phyloP scores from a whole-genome alignment of 2,113 vertebrate genomes.

The Eublepharis macularius region DNA sequence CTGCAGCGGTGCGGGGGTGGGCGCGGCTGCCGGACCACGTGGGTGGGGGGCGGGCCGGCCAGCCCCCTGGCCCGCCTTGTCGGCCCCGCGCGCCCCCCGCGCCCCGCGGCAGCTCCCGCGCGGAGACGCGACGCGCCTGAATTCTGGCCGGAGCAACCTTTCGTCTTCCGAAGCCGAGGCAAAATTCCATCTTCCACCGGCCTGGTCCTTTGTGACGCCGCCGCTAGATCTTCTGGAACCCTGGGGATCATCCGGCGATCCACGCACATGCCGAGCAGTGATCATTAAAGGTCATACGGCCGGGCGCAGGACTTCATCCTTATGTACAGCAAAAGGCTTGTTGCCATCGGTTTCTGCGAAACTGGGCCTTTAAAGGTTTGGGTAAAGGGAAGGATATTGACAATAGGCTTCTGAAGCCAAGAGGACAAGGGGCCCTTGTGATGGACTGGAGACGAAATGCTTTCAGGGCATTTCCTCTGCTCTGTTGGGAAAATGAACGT shows the following conservation, averaged over 20 bases:
- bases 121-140: too few species aligned
- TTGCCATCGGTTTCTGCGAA: background rate
- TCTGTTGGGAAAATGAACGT: background rate
- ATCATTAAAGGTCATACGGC: background rate
- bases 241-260: background rate
- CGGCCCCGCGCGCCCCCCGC: background rate
- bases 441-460: too few species aligned
- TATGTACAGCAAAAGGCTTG: too few species aligned
- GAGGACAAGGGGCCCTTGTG: background rate
- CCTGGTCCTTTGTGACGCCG: background rate
- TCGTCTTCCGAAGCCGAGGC: background rate
- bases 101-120: too few species aligned
- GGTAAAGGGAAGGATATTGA: too few species aligned
- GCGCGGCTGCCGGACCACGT: background rate
- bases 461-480: background rate
- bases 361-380: background rate
- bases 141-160: background rate
- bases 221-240: background rate
- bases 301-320: background rate
- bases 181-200: background rate
- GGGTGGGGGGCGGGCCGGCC: background rate
- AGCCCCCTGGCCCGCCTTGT: background rate
- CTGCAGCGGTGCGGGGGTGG: background rate
- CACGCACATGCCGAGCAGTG: background rate
- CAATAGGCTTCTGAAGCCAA: too few species aligned